Evolutionary conservation across 2,888 invertebrate genomes (phyloP).

Genomic region (Gymnocheta viridis): DNA sequence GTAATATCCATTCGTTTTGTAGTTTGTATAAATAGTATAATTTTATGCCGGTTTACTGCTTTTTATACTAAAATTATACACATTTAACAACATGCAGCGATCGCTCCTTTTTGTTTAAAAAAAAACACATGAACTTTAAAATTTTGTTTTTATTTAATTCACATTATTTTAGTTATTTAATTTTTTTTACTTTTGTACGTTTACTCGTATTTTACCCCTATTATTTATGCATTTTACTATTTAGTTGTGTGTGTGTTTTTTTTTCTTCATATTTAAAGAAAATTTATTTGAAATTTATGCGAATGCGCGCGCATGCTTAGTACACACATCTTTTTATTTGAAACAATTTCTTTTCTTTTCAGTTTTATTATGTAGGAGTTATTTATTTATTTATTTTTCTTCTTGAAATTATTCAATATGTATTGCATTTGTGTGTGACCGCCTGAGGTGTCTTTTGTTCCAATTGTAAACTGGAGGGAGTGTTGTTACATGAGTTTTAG

Average conservation of each 20-base stretch:
- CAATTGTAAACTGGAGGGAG: constrained; percentile 43
- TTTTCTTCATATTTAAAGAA: constrained; percentile 64
- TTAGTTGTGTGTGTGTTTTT: constrained; percentile 31
- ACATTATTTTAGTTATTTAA: constrained; percentile 38
- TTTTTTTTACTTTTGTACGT: neutral
- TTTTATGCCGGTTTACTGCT: constrained; percentile 60
- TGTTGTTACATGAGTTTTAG: constrained; percentile 42
- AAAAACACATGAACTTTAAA: constrained; percentile 35
- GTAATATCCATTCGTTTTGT: constrained; percentile 1
- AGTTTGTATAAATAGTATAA: constrained; percentile 41
- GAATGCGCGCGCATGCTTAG: constrained; percentile 68
- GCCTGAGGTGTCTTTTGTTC: constrained; percentile 65
- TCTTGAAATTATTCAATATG: constrained; percentile 30
- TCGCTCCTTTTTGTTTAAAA: constrained; percentile 18
- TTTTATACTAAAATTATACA: constrained; percentile 23
- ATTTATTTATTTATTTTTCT: neutral
- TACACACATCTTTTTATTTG: constrained; percentile 43
- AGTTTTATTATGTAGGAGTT: constrained; percentile 56
- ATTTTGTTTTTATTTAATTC: constrained; percentile 54
- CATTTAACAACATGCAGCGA: neutral
- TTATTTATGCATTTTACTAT: constrained; percentile 50
- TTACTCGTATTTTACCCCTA: constrained; percentile 47
- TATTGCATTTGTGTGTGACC: constrained; percentile 32
- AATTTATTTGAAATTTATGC: constrained; percentile 76
- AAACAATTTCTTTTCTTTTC: constrained; percentile 34